phyloP scores from a whole-genome alignment of 30 jellyfish, hydroid and myxozoan genomes.

The Aurelia coerulea region DNA sequence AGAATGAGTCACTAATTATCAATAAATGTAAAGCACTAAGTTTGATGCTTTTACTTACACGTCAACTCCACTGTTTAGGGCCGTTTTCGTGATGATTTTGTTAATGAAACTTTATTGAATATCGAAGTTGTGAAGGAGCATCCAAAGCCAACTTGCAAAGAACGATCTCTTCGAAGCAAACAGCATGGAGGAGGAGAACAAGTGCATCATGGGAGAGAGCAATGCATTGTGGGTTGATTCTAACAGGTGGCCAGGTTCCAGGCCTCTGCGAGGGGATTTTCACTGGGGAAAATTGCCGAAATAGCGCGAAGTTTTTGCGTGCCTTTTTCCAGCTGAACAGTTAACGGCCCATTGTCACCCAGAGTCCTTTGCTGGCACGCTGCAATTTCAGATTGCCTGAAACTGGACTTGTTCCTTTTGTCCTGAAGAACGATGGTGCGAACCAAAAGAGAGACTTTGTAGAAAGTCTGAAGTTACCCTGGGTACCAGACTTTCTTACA shows the following conservation, averaged over 20 bases:
- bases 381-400: too few relatives aligned
- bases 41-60: background rate
- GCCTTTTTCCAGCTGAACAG: too few relatives aligned
- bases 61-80: background rate
- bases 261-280: conserved; percentile 14
- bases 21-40: background rate
- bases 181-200: conserved; percentile 66
- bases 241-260: background rate
- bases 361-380: too few relatives aligned
- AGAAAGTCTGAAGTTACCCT: too few relatives aligned
- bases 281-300: background rate
- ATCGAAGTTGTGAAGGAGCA: conserved; percentile 79
- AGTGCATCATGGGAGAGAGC: conserved; percentile 24
- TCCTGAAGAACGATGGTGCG: too few relatives aligned
- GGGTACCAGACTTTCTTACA: too few relatives aligned
- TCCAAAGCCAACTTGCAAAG: conserved; percentile 49
- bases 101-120: background rate
- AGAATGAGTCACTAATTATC: background rate
- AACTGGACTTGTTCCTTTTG: too few relatives aligned
- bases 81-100: background rate
- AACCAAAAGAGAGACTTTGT: too few relatives aligned
- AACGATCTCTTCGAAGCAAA: conserved; percentile 35
- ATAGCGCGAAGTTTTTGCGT: too few relatives aligned
- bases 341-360: too few relatives aligned
- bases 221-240: conserved; percentile 31